Percentiles rank a stretch among this genome's conserved stretches.
phyloP scores from a whole-genome alignment of 1,140 invertebrate species.

The Aphaenogaster floridana region DNA sequence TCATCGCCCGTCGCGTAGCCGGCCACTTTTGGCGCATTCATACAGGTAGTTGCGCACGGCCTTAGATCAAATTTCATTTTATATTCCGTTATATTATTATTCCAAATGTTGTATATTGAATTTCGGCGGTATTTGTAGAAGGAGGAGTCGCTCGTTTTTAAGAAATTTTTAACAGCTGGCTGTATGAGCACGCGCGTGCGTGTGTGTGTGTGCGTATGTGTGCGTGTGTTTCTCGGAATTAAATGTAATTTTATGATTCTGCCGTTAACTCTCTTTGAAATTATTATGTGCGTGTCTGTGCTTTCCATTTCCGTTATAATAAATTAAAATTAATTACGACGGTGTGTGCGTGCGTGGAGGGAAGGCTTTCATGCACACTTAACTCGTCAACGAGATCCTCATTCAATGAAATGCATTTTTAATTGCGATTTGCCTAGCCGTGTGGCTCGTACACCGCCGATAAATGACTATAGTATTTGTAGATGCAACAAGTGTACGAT shows the following conservation, averaged over 20 bases:
- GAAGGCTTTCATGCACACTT: not conserved
- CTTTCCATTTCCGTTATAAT: not conserved
- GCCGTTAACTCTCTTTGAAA: not conserved
- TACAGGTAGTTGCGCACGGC: constrained; percentile 39
- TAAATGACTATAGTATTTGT: constrained; percentile 75
- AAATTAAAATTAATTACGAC: constrained; percentile 28
- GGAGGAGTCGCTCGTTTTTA: not conserved
- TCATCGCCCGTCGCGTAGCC: not conserved
- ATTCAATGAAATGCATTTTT: constrained; percentile 73
- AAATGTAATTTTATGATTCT: not conserved
- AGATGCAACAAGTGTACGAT: constrained; percentile 78
- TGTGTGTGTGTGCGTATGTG: not conserved
- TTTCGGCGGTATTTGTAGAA: not conserved
- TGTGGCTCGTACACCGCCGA: constrained; percentile 61
- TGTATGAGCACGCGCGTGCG: not conserved
- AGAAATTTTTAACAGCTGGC: not conserved
- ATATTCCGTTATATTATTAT: not conserved
- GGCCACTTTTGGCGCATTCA: constrained; percentile 31
- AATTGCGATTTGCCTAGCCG: constrained; percentile 65
- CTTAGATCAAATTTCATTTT: not conserved
- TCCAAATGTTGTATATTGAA: not conserved
- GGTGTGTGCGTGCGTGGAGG: not conserved
- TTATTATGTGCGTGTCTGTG: not conserved
- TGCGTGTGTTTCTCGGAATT: not conserved
- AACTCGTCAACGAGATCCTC: constrained; percentile 62